Evolutionary conservation across 2,888 invertebrate species (phyloP).

Genomic region (Drosophila quinaria): DNA sequence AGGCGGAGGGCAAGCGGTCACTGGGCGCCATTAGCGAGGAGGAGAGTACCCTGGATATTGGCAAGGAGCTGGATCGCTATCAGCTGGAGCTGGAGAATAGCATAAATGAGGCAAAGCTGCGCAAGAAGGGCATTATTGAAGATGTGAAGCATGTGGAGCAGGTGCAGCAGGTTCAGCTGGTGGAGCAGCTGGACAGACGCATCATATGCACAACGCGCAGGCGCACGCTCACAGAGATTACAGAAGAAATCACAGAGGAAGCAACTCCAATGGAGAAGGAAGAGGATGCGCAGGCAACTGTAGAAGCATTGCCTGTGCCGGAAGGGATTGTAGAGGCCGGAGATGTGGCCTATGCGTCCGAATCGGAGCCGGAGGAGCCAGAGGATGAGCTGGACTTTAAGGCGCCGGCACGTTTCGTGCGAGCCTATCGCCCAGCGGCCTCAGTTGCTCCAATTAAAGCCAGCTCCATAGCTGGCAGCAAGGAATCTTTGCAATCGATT

Average conservation of each 20-base stretch:
- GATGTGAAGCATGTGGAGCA: constrained; percentile 17
- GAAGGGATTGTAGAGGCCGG: constrained; percentile 1
- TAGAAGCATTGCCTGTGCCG: too few species aligned
- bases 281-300: background rate
- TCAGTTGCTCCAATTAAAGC: constrained; percentile 33
- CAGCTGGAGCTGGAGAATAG: constrained; percentile 85
- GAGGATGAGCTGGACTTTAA: constrained; percentile 73
- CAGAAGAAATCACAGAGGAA: constrained; percentile 37
- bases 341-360: constrained; percentile 70
- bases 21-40: constrained; percentile 84
- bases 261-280: background rate
- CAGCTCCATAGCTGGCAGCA: constrained; percentile 50
- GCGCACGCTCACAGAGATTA: constrained; percentile 64
- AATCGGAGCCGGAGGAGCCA: constrained; percentile 62
- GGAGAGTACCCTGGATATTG: constrained; percentile 84
- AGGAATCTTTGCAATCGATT: constrained; percentile 69
- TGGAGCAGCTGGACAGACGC: constrained; percentile 50
- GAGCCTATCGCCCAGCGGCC: constrained; percentile 81
- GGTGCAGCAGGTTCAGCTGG: constrained; percentile 16
- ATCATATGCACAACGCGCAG: constrained; percentile 56
- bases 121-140: constrained; percentile 63
- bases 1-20: constrained; percentile 58
- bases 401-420: constrained; percentile 83
- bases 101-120: constrained; percentile 85
- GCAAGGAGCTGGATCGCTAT: constrained; percentile 85